Evolutionary conservation across 2,113 vertebrate genomes (phyloP).

Genomic region (Piaya cayana): DNA sequence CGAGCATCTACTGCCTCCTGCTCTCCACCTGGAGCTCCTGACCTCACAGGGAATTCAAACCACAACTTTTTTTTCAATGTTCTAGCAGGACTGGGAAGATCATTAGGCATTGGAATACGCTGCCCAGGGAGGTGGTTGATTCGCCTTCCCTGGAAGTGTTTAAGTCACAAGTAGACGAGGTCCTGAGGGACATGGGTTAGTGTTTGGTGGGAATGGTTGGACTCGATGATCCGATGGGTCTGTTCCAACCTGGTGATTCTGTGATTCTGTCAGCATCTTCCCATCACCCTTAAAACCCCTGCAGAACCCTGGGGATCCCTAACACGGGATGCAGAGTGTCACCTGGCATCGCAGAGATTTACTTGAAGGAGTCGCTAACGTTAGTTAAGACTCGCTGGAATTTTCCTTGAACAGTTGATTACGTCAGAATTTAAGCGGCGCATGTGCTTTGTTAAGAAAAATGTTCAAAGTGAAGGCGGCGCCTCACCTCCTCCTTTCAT

Average conservation of each 20-base stretch:
- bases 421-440: neutral
- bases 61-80: fast-evolving
- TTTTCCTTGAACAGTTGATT: neutral
- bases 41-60: neutral
- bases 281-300: neutral
- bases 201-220: too few species aligned
- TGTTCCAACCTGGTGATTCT: too few species aligned
- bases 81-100: too few species aligned
- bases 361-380: neutral
- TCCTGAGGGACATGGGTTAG: too few species aligned
- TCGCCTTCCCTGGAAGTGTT: too few species aligned
- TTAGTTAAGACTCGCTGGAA: neutral
- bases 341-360: neutral
- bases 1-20: fast-evolving
- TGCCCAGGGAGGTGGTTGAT: too few species aligned
- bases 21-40: fast-evolving
- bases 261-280: neutral
- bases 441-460: fast-evolving
- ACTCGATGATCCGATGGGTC: too few species aligned
- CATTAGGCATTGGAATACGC: too few species aligned
- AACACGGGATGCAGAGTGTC: neutral
- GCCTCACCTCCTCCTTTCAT: neutral
- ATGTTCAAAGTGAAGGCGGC: neutral
- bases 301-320: neutral
- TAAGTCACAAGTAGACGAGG: too few species aligned